Conservation (phyloP, 2,113 vertebrate genomes). For the Cephalopterus ornatus region DNA sequence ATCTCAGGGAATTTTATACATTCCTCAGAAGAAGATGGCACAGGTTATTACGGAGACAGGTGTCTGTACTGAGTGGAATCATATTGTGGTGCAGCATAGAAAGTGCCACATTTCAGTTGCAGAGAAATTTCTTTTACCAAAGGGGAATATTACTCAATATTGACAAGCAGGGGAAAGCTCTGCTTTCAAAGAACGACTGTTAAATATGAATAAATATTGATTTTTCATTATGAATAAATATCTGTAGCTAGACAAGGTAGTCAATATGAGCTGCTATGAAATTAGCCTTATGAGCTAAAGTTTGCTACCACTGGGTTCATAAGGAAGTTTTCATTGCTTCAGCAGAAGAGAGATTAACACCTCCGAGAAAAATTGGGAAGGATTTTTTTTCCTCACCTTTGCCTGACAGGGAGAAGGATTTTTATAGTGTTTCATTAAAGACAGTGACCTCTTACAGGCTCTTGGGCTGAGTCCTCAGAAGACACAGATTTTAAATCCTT, state of each 20-base stretch:
- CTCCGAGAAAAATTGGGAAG: neutral
- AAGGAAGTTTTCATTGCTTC: neutral
- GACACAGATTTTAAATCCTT: neutral
- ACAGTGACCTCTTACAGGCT: neutral
- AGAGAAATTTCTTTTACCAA: neutral
- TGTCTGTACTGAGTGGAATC: neutral
- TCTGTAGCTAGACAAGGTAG: neutral
- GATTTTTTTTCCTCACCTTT: neutral
- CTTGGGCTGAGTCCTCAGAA: neutral
- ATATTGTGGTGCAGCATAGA: neutral
- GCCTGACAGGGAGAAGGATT: neutral
- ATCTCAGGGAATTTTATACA: neutral
- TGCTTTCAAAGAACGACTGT: neutral
- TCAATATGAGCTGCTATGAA: neutral
- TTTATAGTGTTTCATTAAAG: neutral
- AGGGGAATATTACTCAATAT: neutral
- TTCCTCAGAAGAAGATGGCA: neutral
- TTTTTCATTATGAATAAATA: neutral
- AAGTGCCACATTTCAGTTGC: neutral
- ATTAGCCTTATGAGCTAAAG: neutral
- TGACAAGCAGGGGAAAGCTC: neutral
- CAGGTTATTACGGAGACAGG: neutral
- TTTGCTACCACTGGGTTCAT: neutral
- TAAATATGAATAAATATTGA: constrained; percentile 14
- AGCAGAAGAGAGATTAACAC: neutral